phyloP scores from a whole-genome alignment of 35 echinoderm and acorn worm genomes.

The Holothuria glaberrima region DNA sequence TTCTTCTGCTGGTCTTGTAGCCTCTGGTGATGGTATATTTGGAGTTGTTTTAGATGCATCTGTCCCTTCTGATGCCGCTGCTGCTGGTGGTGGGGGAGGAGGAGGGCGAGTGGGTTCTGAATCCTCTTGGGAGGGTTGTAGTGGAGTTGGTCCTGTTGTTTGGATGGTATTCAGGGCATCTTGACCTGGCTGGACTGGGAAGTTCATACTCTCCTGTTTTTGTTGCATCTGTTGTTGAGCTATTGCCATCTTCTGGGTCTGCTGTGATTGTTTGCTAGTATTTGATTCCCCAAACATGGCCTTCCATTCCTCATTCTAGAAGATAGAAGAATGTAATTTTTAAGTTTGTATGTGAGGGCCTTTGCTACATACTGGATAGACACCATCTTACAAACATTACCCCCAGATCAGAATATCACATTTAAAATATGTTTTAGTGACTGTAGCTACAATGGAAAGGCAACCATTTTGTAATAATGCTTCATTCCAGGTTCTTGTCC shows the following conservation, averaged over 20 bases:
- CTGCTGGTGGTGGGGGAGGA: neutral
- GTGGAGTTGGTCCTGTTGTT: neutral
- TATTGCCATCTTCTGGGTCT: neutral
- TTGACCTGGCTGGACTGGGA: conserved; percentile 66
- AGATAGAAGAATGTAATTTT: no score
- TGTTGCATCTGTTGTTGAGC: conserved; percentile 24
- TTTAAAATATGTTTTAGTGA: no score
- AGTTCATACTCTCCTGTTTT: conserved; percentile 8
- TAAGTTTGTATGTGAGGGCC: no score
- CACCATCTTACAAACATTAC: no score
- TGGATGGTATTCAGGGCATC: conserved; percentile 54
- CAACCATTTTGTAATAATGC: no score
- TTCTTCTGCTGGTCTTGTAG: no score
- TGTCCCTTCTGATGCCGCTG: neutral
- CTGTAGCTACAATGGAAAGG: no score
- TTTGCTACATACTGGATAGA: no score
- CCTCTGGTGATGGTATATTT: no score
- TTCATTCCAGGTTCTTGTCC: no score
- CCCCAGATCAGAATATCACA: no score
- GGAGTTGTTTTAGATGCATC: no score
- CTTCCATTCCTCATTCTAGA: conserved; percentile 94
- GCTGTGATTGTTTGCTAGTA: conserved; percentile 36
- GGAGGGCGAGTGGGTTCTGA: conserved; percentile 14
- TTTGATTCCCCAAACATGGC: conserved; percentile 81
- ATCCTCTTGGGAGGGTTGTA: neutral